Conservation (phyloP, 2,888 invertebrate genomes). For the Polyploca ridens region DNA sequence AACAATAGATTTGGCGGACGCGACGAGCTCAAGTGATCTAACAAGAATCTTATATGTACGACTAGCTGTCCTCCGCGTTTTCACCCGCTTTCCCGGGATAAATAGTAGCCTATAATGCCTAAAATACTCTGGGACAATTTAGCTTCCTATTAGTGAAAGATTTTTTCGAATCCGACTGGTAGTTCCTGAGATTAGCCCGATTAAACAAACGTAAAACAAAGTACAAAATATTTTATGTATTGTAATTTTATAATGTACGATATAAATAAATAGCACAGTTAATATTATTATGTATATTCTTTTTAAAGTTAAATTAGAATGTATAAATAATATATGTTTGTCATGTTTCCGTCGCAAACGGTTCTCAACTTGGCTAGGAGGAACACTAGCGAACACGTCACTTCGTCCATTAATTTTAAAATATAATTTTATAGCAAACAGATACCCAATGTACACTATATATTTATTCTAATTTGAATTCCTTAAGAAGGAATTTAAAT, state of each 20-base stretch:
- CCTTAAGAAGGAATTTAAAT: conserved; percentile 76
- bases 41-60: too few relatives aligned
- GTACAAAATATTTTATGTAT: conserved; percentile 85
- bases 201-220: conserved; percentile 78
- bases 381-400: conserved; percentile 83
- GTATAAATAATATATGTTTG: conserved; percentile 72
- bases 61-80: too few relatives aligned
- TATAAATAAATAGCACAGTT: conserved; percentile 79
- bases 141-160: too few relatives aligned
- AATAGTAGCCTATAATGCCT: too few relatives aligned
- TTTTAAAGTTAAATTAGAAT: conserved; percentile 75
- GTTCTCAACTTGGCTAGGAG: conserved; percentile 80
- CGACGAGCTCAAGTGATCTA: too few relatives aligned
- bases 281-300: conserved; percentile 72
- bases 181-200: too few relatives aligned
- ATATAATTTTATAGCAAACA: conserved; percentile 79
- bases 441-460: conserved; percentile 70
- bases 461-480: conserved; percentile 68
- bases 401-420: conserved; percentile 84
- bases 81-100: too few relatives aligned
- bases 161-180: too few relatives aligned
- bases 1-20: too few relatives aligned
- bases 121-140: too few relatives aligned
- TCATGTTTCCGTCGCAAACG: conserved; percentile 82
- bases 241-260: conserved; percentile 81